phyloP scores from a whole-genome alignment of 2,888 invertebrate species.

The Lobophora halterata region DNA sequence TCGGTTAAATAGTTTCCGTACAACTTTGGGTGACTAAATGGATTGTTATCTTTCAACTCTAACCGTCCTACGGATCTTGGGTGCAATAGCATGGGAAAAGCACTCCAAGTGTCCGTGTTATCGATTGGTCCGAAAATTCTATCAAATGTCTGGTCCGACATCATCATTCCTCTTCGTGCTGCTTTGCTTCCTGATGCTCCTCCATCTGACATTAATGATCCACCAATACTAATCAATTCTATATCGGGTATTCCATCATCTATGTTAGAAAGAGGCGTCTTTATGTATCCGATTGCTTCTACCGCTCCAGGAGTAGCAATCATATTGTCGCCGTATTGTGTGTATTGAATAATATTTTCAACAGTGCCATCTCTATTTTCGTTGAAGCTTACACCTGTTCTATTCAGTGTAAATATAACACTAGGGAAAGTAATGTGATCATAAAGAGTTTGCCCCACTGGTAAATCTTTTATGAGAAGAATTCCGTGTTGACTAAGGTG shows the following conservation, averaged over 20 bases:
- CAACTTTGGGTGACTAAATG: conserved; percentile 83
- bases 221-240: conserved; percentile 84
- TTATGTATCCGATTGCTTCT: conserved; percentile 83
- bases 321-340: conserved; percentile 62
- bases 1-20: conserved; percentile 85
- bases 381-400: conserved; percentile 43
- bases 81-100: conserved; percentile 83
- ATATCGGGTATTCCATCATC: conserved; percentile 83
- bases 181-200: conserved; percentile 60
- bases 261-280: conserved; percentile 76
- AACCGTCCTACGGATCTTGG: conserved; percentile 86
- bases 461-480: conserved; percentile 78
- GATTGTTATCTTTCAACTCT: conserved; percentile 82
- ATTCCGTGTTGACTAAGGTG: conserved; percentile 78
- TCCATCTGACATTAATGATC: conserved; percentile 61
- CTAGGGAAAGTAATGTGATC: conserved; percentile 84
- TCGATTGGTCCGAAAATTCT: conserved; percentile 65
- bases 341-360: conserved; percentile 44
- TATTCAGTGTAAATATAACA: conserved; percentile 82
- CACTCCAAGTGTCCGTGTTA: conserved; percentile 73
- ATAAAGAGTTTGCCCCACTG: conserved; percentile 83
- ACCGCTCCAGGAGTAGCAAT: conserved; percentile 80
- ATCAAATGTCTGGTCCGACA: conserved; percentile 65
- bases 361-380: conserved; percentile 45
- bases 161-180: conserved; percentile 63